A percentile compares a stretch with the other conserved stretches of the same genome.
phyloP scores from a whole-genome alignment of 2,113 vertebrate genomes.

The Tinamus guttatus region DNA sequence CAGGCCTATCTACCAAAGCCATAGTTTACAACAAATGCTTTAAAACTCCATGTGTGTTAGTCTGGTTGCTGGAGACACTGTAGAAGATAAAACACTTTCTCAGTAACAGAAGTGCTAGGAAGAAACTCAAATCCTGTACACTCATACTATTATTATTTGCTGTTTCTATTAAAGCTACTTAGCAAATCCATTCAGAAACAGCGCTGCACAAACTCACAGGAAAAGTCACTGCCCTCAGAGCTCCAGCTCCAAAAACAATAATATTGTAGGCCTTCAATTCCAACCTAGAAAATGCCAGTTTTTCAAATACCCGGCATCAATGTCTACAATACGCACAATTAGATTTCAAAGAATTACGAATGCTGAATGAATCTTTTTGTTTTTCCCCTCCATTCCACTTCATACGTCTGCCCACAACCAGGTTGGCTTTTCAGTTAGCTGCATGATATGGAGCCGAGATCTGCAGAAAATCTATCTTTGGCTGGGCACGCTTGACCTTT shows the following conservation, averaged over 20 bases:
- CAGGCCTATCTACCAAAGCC: background rate
- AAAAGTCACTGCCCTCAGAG: background rate
- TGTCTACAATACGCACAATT: background rate
- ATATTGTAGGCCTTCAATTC: background rate
- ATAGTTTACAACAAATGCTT: background rate
- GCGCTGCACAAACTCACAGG: background rate
- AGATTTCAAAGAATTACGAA: background rate
- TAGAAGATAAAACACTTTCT: slow-evolving; percentile 26
- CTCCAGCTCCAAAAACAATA: background rate
- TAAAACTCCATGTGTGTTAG: slow-evolving; percentile 19
- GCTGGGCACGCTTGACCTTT: background rate
- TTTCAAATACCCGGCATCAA: background rate
- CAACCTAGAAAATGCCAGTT: background rate
- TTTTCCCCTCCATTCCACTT: background rate
- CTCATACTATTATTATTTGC: slow-evolving; percentile 3
- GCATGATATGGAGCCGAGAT: background rate
- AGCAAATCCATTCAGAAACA: slow-evolving; percentile 12
- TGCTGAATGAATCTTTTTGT: background rate
- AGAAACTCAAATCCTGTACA: slow-evolving; percentile 31
- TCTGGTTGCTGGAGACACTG: slow-evolving; percentile 5
- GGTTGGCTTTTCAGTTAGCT: background rate
- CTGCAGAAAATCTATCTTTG: background rate
- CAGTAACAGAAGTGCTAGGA: background rate
- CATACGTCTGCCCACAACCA: background rate
- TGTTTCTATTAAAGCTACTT: slow-evolving; percentile 38